These are phyloP conservation scores for Hylia prasina DNA, from an alignment of 2,113 vertebrate species.

Conservation along the genomic window DNA sequence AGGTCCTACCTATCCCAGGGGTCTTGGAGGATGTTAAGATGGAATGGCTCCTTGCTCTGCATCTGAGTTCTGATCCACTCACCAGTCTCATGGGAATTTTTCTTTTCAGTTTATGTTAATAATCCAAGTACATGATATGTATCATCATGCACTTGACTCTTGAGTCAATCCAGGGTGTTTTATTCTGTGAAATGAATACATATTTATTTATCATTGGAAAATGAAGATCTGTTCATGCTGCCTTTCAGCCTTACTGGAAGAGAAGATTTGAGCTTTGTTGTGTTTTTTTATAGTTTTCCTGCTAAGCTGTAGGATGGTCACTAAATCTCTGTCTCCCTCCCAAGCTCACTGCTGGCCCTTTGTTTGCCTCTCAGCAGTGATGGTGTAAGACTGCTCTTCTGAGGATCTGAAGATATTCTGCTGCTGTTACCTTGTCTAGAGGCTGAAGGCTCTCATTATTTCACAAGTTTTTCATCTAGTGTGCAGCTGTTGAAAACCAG, in stretches of 20 bases:
- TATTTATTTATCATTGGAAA: neutral
- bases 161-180: neutral
- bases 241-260: neutral
- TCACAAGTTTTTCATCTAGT: neutral
- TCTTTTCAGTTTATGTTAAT: neutral
- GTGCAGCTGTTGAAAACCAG: neutral
- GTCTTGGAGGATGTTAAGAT: neutral
- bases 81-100: neutral
- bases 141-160: neutral
- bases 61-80: neutral
- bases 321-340: neutral
- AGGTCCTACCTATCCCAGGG: fast-evolving
- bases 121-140: neutral
- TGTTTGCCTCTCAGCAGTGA: neutral
- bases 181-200: neutral
- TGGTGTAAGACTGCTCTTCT: neutral
- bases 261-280: neutral
- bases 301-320: neutral
- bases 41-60: neutral
- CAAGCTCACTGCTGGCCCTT: neutral
- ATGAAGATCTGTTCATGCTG: neutral
- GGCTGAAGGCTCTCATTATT: neutral
- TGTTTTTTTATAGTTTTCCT: neutral
- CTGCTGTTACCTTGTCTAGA: neutral
- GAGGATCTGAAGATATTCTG: neutral